These are phyloP conservation scores for Orthosia gracilis DNA, from an alignment of 2,888 invertebrate genomes.

Conservation along the genomic window DNA sequence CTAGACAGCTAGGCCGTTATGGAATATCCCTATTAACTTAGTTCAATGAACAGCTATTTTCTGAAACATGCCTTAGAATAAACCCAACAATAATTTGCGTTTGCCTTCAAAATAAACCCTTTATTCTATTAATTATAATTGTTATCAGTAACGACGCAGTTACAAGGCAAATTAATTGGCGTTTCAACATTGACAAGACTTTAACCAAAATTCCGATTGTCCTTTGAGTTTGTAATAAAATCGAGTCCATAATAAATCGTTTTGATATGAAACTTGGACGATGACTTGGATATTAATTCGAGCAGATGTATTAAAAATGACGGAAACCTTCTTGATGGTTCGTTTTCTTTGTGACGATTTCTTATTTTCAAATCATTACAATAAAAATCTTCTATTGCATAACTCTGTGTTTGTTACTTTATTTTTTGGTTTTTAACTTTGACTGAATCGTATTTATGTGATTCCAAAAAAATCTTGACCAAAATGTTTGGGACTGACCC, in stretches of 20 bases:
- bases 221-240: slow-evolving; percentile 18
- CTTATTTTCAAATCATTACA: neutral
- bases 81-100: slow-evolving; percentile 31
- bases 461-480: no score
- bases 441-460: no score
- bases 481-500: no score
- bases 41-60: neutral
- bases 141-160: neutral
- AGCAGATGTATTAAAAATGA: slow-evolving; percentile 14
- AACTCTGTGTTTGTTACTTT: no score
- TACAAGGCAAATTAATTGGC: neutral
- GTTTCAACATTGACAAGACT: slow-evolving; percentile 43
- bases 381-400: no score
- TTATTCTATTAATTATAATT: slow-evolving; percentile 18
- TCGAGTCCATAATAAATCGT: slow-evolving; percentile 22
- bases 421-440: no score
- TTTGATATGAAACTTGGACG: slow-evolving; percentile 24
- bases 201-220: neutral
- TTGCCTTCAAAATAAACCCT: neutral
- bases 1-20: neutral
- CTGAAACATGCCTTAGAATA: slow-evolving; percentile 36
- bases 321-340: neutral
- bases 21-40: neutral
- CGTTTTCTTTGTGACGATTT: neutral
- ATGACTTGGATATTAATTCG: slow-evolving; percentile 13